Base-by-base conservation (phyloP, 64 coral and sea anemone species). In the Montipora capricornis region DNA sequence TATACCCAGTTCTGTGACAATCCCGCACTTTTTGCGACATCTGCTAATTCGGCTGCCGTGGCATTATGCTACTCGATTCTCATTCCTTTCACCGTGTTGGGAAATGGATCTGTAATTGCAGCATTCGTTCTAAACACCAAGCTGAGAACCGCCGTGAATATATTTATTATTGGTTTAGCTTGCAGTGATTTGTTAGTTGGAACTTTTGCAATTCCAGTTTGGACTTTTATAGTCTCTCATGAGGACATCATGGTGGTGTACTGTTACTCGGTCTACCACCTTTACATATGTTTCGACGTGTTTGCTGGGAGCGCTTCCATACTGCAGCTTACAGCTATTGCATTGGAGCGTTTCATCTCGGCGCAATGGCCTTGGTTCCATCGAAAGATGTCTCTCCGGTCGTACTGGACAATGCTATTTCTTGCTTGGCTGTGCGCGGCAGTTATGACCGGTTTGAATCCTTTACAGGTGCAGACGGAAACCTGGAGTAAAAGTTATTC, bases 311-410 rank as follows among this genome's bases (percentile, higher is more conserved):
- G 94, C 24, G 94, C 94, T 3, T 95, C 94, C 7, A 91, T 95
- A 20, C 47, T 95, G 5, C 94, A 95, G 80, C 89, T 98, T 1
- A 95, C 96, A 14, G 78, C 89, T 3, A 92, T 98, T 11, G 93
- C 89, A 19, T 69, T 95, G 10, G 96, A 98, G 77, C 88, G 96
- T 8, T 95, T 90, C 37, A 50, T 89, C 52, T 94, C 91, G 16
- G 92, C 74, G 51, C 24, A 92, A 22, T 71, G 80, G 49, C 96
- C 96, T 8, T 69, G 94, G 19, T 92, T 91, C 50, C 96, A 98
- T 86, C 96, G 96, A 6, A 67, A 81, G 67, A 60, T 95, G 44
- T 49, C 73, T 5, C 84, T 60, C 20, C 82, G 75, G 6, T 48
- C 91, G 13, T 95, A 89, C 68, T 89, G 87, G 64, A 76, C 87